Base-by-base conservation (phyloP, 2,113 vertebrate genomes). In the Phyllopteryx taeniolatus region DNA sequence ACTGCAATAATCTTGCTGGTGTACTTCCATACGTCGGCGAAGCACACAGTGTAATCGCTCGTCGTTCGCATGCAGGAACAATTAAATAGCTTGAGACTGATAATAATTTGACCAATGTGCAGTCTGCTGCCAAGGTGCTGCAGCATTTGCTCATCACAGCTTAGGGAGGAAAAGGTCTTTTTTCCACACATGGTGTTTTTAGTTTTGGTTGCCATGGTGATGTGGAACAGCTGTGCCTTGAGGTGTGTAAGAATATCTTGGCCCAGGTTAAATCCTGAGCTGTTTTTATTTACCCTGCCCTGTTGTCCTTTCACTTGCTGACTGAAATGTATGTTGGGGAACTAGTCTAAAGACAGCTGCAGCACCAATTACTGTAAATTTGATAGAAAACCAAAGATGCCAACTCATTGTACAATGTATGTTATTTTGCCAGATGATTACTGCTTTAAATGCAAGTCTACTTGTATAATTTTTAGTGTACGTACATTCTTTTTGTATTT, bases 201-300 rank as follows among this genome's bases (percentile, higher is more conserved):
- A 60, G 14, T 27, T 70, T 71, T 4, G 72, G 88, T 93, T 92
- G 71, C 86, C 85, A 91, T 91, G 89, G 88, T 46, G 74, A 92
- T 76, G 22, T 75, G 47, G 67, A 27, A 77, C 63, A 73, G 72
- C 71, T 49, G 73, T 73, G 73, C 73, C 74, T 59, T 62, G 68
- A 72, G 72, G 66, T 5, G 54, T 74, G 54, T 76, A 68, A 66
- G 68, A 70, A 81, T 76, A 72, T 47, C 74, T 69, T 60, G 61
- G 77, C 69, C 20, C 74, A 79, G 74, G 77, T 81, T 83, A 77
- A 85, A 79, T 79, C 79, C 66, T 66, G 78, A 70, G 17, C 70
- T 73, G 47, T 70, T 68, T 74, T 84, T 85, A 60, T 79, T 80
- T 73, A 54, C 0, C 14, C 10, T 17, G 60, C 0, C 12, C n/a